Conservation (phyloP, 2,113 vertebrate species). For the Mixornis gularis region DNA sequence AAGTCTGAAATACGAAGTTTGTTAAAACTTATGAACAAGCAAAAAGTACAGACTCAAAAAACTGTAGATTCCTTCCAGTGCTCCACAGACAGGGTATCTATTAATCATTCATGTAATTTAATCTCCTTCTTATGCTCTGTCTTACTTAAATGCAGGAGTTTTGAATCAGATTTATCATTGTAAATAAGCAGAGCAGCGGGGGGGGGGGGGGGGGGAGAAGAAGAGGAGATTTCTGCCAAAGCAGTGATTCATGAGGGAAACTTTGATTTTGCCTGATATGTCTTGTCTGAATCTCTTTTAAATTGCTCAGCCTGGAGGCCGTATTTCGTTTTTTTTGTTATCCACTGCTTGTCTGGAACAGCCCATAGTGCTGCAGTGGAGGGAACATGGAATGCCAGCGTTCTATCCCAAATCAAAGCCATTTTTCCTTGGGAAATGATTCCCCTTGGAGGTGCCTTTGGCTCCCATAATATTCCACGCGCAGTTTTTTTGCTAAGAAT, state of each 20-base stretch:
- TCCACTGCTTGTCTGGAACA: neutral
- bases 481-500: neutral
- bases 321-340: neutral
- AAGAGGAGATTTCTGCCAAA: neutral
- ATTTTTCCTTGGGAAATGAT: neutral
- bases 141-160: neutral
- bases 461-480: neutral
- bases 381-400: rapidly evolving
- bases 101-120: neutral
- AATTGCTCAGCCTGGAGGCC: neutral
- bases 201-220: rapidly evolving
- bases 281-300: neutral
- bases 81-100: neutral
- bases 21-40: neutral
- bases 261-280: neutral
- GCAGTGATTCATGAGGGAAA: neutral
- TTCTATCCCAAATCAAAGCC: neutral
- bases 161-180: neutral
- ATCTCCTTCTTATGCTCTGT: neutral
- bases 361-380: neutral
- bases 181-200: neutral
- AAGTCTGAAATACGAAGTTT: neutral
- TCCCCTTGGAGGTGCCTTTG: neutral
- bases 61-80: neutral
- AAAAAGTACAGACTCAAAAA: neutral